Percentiles rank a stretch among this genome's conserved stretches.
These are phyloP conservation scores for Tinamus major DNA, from an alignment of 2,797 vertebrate species.

Conservation along the genomic window DNA sequence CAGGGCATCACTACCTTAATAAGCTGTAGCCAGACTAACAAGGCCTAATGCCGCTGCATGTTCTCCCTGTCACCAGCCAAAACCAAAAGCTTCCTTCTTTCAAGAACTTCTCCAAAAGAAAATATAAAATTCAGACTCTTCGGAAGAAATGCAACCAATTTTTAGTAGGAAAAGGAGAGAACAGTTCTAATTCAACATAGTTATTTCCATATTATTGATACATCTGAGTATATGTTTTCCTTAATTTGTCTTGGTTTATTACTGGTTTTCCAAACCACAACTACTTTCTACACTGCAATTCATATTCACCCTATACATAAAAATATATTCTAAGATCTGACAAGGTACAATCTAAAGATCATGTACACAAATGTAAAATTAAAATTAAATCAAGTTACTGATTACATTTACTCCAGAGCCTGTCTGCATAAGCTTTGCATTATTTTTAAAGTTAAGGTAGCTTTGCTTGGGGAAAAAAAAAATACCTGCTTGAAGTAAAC, in stretches of 20 bases:
- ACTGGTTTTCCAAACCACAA: neutral
- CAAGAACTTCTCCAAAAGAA: neutral
- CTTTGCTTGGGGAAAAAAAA: neutral
- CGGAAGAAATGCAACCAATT: neutral
- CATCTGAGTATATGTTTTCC: neutral
- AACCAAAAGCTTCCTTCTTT: neutral
- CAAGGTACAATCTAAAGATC: neutral
- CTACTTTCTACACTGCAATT: neutral
- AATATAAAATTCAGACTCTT: neutral
- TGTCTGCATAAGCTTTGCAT: neutral
- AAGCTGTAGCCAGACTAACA: neutral
- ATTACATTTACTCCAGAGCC: neutral
- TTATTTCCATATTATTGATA: neutral
- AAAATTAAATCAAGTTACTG: neutral
- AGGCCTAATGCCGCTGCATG: neutral
- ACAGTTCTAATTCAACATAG: neutral
- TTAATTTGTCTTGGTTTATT: neutral
- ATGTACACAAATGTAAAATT: neutral
- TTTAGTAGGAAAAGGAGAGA: neutral
- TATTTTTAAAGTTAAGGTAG: neutral
- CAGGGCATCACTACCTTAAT: neutral
- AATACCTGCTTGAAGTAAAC: neutral
- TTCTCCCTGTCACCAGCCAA: neutral
- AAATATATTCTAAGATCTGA: neutral
- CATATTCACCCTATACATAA: neutral